phyloP scores from a whole-genome alignment of 2,888 invertebrate species.

The Cantharis flavilabris region DNA sequence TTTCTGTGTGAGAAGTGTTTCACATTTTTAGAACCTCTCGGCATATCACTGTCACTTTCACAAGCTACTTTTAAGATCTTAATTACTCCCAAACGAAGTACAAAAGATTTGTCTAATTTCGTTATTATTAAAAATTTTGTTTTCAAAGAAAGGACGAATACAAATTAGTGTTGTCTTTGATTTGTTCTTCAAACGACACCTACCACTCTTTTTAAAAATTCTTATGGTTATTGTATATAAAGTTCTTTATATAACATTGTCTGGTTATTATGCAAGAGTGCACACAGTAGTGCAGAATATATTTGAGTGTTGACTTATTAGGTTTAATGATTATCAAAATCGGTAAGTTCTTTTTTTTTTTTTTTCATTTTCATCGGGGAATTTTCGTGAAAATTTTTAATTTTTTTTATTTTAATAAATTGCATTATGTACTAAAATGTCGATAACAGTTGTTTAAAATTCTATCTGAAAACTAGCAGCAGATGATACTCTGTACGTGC shows the following conservation, averaged over 20 bases:
- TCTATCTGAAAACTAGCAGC: constrained; percentile 16
- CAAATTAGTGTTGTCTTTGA: not conserved
- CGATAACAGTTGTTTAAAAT: constrained; percentile 22
- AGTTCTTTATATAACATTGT: constrained; percentile 3
- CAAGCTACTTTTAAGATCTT: constrained; percentile 7
- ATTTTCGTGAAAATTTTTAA: not conserved
- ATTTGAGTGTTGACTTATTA: not conserved
- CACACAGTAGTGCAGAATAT: not conserved
- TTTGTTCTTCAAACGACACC: not conserved
- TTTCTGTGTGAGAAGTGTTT: not conserved
- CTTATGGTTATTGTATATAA: constrained; percentile 11
- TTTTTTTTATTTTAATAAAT: constrained; percentile 1
- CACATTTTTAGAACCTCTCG: constrained; percentile 15
- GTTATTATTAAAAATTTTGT: constrained; percentile 11
- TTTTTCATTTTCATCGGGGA: not conserved
- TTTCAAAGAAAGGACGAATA: not conserved
- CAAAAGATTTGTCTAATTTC: constrained; percentile 5
- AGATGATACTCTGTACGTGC: constrained; percentile 25
- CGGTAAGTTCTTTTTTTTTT: constrained; percentile 4
- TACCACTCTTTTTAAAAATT: constrained; percentile 20
- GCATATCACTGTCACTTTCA: constrained; percentile 24
- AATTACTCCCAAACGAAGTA: not conserved
- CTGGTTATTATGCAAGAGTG: constrained; percentile 16
- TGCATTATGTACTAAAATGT: constrained; percentile 8
- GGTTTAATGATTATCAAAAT: constrained; percentile 5